phyloP scores from a whole-genome alignment of 1,140 invertebrate genomes.

The Bombus difficillimus region DNA sequence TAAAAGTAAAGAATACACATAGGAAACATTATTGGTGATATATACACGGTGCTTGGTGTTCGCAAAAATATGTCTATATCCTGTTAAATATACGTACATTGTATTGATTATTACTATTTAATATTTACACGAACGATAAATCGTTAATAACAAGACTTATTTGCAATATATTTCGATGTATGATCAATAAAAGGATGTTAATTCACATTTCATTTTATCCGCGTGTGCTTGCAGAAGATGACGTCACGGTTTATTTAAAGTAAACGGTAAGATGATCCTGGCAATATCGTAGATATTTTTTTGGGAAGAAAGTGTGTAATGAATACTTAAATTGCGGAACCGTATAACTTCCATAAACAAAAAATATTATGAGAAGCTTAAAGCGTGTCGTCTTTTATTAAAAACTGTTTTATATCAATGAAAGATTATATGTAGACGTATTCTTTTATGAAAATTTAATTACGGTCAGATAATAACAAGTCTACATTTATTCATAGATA shows the following conservation, averaged over 20 bases:
- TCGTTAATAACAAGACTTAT: background rate
- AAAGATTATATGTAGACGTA: background rate
- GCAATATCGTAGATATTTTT: constrained; percentile 41
- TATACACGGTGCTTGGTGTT: background rate
- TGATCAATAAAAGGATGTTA: constrained; percentile 32
- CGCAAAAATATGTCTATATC: background rate
- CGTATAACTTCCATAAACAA: background rate
- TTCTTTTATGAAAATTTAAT: background rate
- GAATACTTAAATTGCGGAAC: constrained; percentile 17
- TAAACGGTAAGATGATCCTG: constrained; percentile 52
- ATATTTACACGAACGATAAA: background rate
- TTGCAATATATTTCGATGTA: constrained; percentile 15
- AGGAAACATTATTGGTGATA: background rate
- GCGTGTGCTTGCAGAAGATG: constrained; percentile 49
- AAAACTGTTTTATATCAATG: background rate
- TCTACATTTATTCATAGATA: background rate
- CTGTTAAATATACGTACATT: background rate
- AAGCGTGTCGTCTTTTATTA: background rate
- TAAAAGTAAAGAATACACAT: background rate
- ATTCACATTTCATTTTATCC: constrained; percentile 48
- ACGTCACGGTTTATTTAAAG: constrained; percentile 63
- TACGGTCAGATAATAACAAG: background rate
- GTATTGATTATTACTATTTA: background rate
- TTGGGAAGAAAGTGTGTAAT: constrained; percentile 15
- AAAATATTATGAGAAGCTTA: background rate